Percentiles rank a stretch among this genome's conserved stretches.
phyloP scores from a whole-genome alignment of 2,797 vertebrate species.

The Chiroxiphia lanceolata region DNA sequence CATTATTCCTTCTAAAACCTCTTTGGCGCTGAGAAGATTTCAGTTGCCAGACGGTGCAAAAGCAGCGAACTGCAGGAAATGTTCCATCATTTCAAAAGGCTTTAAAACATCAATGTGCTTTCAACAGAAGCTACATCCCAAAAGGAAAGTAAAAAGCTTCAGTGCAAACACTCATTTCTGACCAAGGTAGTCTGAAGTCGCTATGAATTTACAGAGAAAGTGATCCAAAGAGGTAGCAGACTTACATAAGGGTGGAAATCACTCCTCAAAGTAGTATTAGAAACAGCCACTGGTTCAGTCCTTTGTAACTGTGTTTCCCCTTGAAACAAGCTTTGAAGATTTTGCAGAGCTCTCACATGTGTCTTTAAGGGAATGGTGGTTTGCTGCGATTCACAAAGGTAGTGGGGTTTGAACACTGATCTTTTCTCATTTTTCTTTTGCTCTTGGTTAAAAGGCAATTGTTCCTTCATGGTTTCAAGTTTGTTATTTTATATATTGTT shows the following conservation, averaged over 20 bases:
- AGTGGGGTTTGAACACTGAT: background rate
- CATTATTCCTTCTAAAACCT: constrained; percentile 17
- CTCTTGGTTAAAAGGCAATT: background rate
- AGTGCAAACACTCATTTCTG: constrained; percentile 10
- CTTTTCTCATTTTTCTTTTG: background rate
- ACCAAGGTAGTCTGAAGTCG: background rate
- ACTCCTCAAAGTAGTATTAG: constrained; percentile 10
- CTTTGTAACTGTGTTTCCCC: background rate
- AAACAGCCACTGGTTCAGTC: background rate
- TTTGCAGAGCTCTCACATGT: background rate
- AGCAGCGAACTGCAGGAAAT: background rate
- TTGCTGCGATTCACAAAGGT: background rate
- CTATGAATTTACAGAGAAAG: constrained; percentile 10
- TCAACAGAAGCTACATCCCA: constrained; percentile 21
- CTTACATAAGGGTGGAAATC: background rate
- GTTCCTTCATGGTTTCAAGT: background rate
- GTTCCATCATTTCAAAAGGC: constrained; percentile 33
- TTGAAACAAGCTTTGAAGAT: constrained; percentile 43
- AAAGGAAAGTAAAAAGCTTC: constrained; percentile 35
- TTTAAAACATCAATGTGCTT: constrained; percentile 43
- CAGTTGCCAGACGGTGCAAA: constrained; percentile 46
- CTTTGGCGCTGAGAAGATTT: constrained; percentile 50
- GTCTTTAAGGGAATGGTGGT: background rate
- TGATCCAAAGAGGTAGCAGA: background rate
- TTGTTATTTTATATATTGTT: background rate